Conservation (phyloP, 2,113 vertebrate genomes). For the Bos javanicus region DNA sequence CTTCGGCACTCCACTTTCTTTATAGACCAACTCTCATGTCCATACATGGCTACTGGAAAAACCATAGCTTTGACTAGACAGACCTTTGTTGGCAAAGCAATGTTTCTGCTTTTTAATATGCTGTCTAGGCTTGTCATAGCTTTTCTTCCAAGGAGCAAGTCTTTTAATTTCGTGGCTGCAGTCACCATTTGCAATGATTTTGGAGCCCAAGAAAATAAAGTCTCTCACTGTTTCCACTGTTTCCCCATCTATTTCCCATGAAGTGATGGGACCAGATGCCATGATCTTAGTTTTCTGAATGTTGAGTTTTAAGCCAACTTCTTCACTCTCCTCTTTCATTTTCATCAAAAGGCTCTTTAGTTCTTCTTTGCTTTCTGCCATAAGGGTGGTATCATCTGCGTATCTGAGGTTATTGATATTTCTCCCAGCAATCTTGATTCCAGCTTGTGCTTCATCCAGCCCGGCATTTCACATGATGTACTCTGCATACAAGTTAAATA, state of each 20-base stretch:
- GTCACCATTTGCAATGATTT: background rate
- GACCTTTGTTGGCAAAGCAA: background rate
- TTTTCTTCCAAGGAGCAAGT: background rate
- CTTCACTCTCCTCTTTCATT: background rate
- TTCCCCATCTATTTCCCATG: background rate
- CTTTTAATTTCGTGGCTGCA: background rate
- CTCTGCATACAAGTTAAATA: background rate
- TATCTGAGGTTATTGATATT: background rate
- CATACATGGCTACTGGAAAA: background rate
- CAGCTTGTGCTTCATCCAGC: background rate
- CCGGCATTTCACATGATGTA: background rate
- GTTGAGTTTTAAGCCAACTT: background rate
- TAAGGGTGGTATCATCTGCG: background rate
- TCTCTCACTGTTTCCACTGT: background rate
- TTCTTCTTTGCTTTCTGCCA: background rate
- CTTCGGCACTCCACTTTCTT: background rate
- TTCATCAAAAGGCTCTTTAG: background rate
- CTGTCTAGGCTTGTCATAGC: background rate
- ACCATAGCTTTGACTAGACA: background rate
- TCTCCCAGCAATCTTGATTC: background rate
- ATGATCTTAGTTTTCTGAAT: background rate
- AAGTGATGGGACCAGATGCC: background rate
- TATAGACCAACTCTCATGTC: background rate
- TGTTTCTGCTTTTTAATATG: background rate
- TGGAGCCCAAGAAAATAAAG: background rate